Percentiles rank a stretch among this genome's conserved stretches.
Conservation (phyloP, 2,888 invertebrate genomes). For the Chloromyia formosa region DNA sequence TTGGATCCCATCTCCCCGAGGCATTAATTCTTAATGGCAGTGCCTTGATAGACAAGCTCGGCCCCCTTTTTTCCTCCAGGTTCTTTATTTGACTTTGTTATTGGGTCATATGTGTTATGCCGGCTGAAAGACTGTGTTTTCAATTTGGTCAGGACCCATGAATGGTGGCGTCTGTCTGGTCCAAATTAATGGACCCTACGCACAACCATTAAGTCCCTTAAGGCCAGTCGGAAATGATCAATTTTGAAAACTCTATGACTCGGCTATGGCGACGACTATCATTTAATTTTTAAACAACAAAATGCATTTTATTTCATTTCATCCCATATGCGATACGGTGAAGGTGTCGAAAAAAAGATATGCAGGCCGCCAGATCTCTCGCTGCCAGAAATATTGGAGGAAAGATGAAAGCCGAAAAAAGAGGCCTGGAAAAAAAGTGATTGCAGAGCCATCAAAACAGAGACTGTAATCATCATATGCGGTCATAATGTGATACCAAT, state of each 20-base stretch:
- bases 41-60: background rate
- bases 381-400: background rate
- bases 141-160: background rate
- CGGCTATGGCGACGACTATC: background rate
- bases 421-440: background rate
- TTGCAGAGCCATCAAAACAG: background rate
- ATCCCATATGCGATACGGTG: background rate
- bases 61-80: background rate
- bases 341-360: constrained; percentile 25
- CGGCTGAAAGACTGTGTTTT: background rate
- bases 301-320: constrained; percentile 20
- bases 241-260: constrained; percentile 1
- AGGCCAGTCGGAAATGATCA: constrained; percentile 32
- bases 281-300: constrained; percentile 2
- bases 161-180: constrained; percentile 36
- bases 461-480: constrained; percentile 28
- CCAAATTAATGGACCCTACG: constrained; percentile 22
- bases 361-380: background rate
- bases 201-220: background rate
- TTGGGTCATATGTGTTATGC: background rate
- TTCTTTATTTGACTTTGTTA: background rate
- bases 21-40: background rate
- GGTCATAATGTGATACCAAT: constrained; percentile 35
- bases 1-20: background rate
- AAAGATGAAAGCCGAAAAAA: background rate